Evolutionary conservation across 2,797 vertebrate genomes (phyloP).

Genomic region (Gobionotothen gibberifrons): DNA sequence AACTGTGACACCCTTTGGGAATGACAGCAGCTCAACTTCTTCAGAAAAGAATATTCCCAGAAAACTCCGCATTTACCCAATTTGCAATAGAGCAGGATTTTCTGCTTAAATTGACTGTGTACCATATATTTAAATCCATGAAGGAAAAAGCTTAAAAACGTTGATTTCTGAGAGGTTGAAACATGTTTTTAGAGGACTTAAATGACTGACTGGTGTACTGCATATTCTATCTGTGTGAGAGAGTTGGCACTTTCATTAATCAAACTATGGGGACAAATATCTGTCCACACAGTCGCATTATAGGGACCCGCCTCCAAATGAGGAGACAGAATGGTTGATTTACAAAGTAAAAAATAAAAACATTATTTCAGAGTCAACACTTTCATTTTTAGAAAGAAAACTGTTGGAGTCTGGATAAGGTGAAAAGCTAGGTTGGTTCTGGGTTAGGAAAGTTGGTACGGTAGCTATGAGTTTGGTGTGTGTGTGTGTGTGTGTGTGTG

Average conservation of each 20-base stretch:
- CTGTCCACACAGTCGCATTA: slow-evolving; percentile 1
- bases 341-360: neutral
- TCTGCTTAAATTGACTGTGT: neutral
- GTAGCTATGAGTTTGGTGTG: neutral
- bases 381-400: too few species aligned
- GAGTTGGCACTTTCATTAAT: neutral
- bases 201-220: neutral
- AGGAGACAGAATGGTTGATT: neutral
- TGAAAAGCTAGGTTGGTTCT: slow-evolving; percentile 8
- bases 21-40: slow-evolving; percentile 35
- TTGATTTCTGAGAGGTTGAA: neutral
- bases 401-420: neutral
- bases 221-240: neutral
- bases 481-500: slow-evolving; percentile 15
- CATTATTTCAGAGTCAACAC: too few species aligned
- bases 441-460: slow-evolving; percentile 16
- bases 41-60: slow-evolving; percentile 10
- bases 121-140: neutral
- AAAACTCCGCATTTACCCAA: neutral
- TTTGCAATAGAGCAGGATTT: neutral
- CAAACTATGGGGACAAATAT: neutral
- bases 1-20: slow-evolving; percentile 50
- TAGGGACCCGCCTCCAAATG: neutral
- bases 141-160: neutral
- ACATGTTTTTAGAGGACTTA: slow-evolving; percentile 1